These are phyloP conservation scores for Nesometra sesokonis DNA, from an alignment of 35 echinoderm and acorn worm species.

Conservation along the genomic window DNA sequence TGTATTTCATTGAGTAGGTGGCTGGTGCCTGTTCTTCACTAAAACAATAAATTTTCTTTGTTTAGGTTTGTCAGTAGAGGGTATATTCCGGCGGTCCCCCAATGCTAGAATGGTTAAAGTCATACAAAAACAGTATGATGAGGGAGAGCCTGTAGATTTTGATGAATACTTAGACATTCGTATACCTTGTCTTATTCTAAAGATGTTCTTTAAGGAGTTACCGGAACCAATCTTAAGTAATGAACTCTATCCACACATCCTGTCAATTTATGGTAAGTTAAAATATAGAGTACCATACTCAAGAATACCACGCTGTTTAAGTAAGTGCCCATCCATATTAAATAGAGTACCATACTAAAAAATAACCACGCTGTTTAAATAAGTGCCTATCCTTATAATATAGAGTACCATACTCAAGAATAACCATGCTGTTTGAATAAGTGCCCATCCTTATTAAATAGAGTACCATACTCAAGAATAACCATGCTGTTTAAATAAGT, in stretches of 20 bases:
- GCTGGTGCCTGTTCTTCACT: no score
- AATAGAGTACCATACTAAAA: no score
- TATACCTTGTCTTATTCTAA: slow-evolving; percentile 79
- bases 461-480: no score
- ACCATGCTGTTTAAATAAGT: no score
- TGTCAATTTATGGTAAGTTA: slow-evolving; percentile 55
- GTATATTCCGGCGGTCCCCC: slow-evolving; percentile 75
- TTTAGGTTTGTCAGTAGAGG: slow-evolving; percentile 59
- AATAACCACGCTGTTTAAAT: no score
- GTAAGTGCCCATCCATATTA: no score
- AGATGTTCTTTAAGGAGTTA: slow-evolving; percentile 87
- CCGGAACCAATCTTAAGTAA: slow-evolving; percentile 85
- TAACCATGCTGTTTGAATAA: no score
- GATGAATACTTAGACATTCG: slow-evolving; percentile 48
- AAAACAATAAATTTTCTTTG: background rate
- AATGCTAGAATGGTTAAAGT: slow-evolving; percentile 59
- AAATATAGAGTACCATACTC: background rate
- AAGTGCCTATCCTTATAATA: no score
- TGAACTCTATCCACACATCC: slow-evolving; percentile 71
- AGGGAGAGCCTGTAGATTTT: slow-evolving; percentile 56
- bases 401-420: no score
- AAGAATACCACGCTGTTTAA: no score
- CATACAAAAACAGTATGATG: slow-evolving; percentile 66
- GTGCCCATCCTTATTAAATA: no score
- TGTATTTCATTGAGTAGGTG: no score